These are phyloP conservation scores for Achroia grisella DNA, from an alignment of 1,140 invertebrate genomes.

Conservation along the genomic window DNA sequence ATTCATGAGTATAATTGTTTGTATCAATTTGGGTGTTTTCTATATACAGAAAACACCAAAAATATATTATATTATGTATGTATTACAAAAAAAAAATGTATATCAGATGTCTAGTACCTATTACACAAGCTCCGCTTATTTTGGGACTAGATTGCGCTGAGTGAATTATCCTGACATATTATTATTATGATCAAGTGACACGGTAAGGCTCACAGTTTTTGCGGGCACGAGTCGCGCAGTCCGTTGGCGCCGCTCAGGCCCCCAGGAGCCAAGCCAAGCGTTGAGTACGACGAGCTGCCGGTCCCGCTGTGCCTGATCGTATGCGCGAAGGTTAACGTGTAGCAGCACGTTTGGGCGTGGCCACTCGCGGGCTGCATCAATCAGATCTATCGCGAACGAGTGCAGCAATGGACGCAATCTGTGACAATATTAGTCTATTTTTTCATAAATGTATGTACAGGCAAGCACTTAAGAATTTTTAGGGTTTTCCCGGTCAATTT, in stretches of 20 bases:
- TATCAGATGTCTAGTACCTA: no score
- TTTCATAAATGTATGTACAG: no score
- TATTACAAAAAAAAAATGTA: no score
- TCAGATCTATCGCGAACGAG: constrained; percentile 43
- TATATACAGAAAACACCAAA: background rate
- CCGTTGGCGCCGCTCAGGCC: constrained; percentile 43
- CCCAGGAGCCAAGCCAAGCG: constrained; percentile 47
- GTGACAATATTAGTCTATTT: constrained; percentile 1
- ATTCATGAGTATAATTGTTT: no score
- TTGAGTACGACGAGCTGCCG: constrained; percentile 51
- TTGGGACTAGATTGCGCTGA: no score
- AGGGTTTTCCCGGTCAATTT: no score
- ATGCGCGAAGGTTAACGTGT: constrained; percentile 43
- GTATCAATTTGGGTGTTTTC: background rate
- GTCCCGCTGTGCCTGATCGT: constrained; percentile 31
- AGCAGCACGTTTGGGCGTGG: constrained; percentile 18
- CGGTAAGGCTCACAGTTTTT: constrained; percentile 27
- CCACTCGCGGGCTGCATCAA: constrained; percentile 39
- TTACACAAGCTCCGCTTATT: no score
- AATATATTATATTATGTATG: no score
- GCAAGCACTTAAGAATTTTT: no score
- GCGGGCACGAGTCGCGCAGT: constrained; percentile 42
- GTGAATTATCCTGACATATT: no score
- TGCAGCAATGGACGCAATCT: constrained; percentile 50
- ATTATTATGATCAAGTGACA: background rate